Base-by-base conservation (phyloP, 1,140 invertebrate species). In the Colletes latitarsis region DNA sequence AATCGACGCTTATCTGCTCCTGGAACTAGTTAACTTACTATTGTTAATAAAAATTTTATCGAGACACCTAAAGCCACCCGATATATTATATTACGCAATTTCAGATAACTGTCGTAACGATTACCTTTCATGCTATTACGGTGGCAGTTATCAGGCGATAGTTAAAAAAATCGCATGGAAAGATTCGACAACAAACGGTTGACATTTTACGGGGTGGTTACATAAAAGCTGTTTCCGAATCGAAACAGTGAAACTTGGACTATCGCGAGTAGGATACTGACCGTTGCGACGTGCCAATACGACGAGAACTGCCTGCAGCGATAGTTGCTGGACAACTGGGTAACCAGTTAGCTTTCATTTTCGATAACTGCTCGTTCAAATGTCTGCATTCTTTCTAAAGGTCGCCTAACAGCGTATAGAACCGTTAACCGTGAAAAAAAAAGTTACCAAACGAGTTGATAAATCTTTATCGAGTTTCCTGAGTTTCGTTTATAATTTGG, bases 341-440 rank as follows among this genome's bases (percentile, higher is more conserved):
- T 62, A 71, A 79, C 77, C 77, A 58, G 77, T 72, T 41, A 57
- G 77, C 77, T 79, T 79, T 79, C 77, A 71, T 79, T 79, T 79
- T 79, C 77, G 77, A 79, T 79, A 79, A 79, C 77, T 62, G 43
- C 77, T 72, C 63, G 77, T 64, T 73, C 69, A 79, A 79, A 79
- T 79, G 77, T 79, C 77, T 73, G 49, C 77, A 79, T 79, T 79
- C 77, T 79, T 72, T 64, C 41, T 0, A 73, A 79, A 79, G 69
- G 77, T 79, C 69, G 69, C n/a, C 30, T 72, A 79, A 72, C 62
- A 60, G 69, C 12, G 58, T 19, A 46, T 64, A 73, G 64, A 39
- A 77, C 43, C 75, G 73, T 41, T 64, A 67, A n/a, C 30, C 67
- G 57, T 70, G 30, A 52, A 64, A 19, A 30, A 53, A 79, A 72